Conservation (phyloP, 2,888 invertebrate genomes). For the Parnassius smintheus region DNA sequence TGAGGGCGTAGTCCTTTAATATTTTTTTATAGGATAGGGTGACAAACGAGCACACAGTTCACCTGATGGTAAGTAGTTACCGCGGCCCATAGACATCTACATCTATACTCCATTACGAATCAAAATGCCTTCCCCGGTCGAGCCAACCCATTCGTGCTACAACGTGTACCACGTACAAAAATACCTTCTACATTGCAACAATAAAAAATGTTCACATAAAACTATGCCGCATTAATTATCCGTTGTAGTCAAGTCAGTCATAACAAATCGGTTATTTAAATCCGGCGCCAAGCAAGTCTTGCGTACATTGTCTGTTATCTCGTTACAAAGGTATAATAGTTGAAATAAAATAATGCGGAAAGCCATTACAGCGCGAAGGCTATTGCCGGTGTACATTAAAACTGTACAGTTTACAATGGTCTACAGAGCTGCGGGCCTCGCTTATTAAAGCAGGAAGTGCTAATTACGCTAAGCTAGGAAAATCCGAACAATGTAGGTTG, state of each 20-base stretch:
- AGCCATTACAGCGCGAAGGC: background rate
- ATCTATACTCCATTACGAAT: too few species aligned
- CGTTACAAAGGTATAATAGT: background rate
- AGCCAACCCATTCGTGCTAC: too few species aligned
- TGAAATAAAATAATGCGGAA: background rate
- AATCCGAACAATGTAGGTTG: slow-evolving; percentile 5
- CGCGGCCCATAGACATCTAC: too few species aligned
- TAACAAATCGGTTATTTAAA: slow-evolving; percentile 4
- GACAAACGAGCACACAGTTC: too few species aligned
- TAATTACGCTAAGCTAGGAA: slow-evolving; percentile 12
- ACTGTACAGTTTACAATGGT: slow-evolving; percentile 10
- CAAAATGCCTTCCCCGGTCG: too few species aligned
- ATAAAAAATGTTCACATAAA: background rate
- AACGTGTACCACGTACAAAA: too few species aligned
- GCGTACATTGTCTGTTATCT: slow-evolving; percentile 2
- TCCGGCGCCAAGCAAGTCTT: slow-evolving; percentile 4
- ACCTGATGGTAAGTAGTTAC: too few species aligned
- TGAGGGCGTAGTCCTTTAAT: too few species aligned
- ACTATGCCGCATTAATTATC: background rate
- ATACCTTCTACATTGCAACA: background rate
- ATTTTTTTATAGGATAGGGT: too few species aligned
- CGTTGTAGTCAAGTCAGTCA: background rate
- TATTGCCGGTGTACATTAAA: slow-evolving; percentile 2
- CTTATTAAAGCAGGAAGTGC: slow-evolving; percentile 12
- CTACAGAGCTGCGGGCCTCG: background rate